Base-by-base conservation (phyloP, 2,888 invertebrate species). In the Limenitis arthemis region DNA sequence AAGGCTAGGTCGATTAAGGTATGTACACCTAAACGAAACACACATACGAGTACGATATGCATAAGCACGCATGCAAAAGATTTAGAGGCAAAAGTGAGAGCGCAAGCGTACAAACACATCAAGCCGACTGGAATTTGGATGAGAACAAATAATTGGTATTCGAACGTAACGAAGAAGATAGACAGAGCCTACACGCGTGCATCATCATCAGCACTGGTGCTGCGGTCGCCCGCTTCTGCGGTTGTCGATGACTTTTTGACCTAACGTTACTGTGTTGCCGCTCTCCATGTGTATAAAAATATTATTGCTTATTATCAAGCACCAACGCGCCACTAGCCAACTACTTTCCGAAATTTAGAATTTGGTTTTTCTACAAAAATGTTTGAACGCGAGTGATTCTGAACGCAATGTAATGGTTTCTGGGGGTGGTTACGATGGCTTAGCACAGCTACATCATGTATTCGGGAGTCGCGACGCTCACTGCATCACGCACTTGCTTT, bases 401-500 rank as follows among this genome's bases (percentile, higher is more conserved):
- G 69, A 72, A 72, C 72, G 70, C 72, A 70, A 72, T 64, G 59
- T 49, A 57, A 65, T 65, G 55, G 47, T 62, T 61, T 64, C 63
- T 61, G 54, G 62, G 67, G 69, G 65, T 64, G 68, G 65, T 79
- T 75, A 79, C 77, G 75, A 76, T 75, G 76, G 73, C 73, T 78
- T 71, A 75, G 77, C 76, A 72, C 79, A 84, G 83, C 83, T 83
- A 83, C 84, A 83, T 85, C 84, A 85, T 85, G 84, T 82, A 83
- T 82, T 79, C 76, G 73, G 53, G 42, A 50, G 33, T 51, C 49
- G 47, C 29, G 55, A 49, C 61, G 73, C 75, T 95, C 94, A 96
- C 94, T 96, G 96, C 91, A 96, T 92, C 87, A 93, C 94, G 90
- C 96, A 96, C 90, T 95, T 96, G 89, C 95, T 96, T 91, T 97